Conservation (phyloP, 2,113 vertebrate genomes). For the Anser cygnoides region DNA sequence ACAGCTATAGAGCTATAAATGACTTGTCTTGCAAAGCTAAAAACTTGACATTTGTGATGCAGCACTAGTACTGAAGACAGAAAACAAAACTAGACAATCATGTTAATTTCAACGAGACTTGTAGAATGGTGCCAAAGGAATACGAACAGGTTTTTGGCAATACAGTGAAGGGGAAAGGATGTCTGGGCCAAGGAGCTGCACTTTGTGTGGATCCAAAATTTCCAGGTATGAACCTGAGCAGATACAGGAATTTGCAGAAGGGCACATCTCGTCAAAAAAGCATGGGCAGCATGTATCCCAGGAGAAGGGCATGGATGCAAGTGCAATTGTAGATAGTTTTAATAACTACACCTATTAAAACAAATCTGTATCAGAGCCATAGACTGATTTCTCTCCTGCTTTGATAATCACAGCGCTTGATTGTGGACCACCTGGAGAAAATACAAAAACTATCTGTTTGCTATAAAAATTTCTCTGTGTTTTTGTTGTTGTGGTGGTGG, state of each 20-base stretch:
- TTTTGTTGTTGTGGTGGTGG: neutral
- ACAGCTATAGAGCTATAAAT: neutral
- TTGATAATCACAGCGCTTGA: neutral
- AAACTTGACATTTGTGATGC: neutral
- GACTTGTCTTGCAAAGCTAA: neutral
- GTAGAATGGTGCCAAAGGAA: neutral
- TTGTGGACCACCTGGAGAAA: neutral
- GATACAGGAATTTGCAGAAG: neutral
- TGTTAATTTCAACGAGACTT: neutral
- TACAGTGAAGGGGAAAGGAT: neutral
- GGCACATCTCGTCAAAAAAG: neutral
- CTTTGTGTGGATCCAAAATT: neutral
- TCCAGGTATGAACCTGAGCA: neutral
- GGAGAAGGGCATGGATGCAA: neutral
- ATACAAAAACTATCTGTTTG: neutral
- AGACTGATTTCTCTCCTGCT: neutral
- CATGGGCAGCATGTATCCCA: accelerated
- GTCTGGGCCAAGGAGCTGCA: neutral
- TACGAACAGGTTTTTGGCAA: neutral
- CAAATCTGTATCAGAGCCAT: neutral
- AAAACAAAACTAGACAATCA: neutral
- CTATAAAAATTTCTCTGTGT: neutral
- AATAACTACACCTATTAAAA: neutral
- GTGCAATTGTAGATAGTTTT: neutral
- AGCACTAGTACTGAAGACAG: neutral